These are phyloP conservation scores for Diadophis punctatus DNA, from an alignment of 2,113 vertebrate species.

Conservation along the genomic window DNA sequence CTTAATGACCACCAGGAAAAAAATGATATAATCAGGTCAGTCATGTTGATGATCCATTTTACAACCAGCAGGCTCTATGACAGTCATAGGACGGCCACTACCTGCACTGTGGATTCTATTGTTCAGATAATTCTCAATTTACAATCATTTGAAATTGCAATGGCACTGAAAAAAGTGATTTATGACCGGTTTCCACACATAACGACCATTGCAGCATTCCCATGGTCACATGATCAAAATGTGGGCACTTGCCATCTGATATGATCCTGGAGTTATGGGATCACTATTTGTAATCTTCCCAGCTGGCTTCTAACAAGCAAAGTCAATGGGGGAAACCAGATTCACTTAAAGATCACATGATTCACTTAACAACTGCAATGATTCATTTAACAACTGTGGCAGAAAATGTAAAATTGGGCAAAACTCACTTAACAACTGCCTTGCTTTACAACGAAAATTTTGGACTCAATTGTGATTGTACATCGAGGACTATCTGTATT, in stretches of 20 bases:
- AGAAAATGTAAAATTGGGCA: not conserved
- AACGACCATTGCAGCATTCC: not conserved
- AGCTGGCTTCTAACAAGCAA: not conserved
- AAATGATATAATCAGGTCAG: not conserved
- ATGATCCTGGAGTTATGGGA: not conserved
- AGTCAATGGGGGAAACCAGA: not conserved
- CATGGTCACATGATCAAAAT: not conserved
- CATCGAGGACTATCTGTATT: not conserved
- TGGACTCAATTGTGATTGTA: not conserved
- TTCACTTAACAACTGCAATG: not conserved
- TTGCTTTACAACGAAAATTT: not conserved
- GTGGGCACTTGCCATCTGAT: not conserved
- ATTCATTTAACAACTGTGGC: not conserved
- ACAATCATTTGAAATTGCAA: not conserved
- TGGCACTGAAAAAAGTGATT: not conserved
- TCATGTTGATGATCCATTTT: not conserved
- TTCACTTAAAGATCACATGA: not conserved
- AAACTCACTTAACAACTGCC: not conserved
- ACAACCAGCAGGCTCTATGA: not conserved
- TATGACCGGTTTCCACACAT: not conserved
- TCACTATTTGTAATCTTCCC: not conserved
- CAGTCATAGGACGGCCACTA: not conserved
- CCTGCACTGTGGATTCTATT: not conserved
- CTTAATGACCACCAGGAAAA: not conserved
- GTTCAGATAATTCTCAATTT: not conserved